Conservation (phyloP, 2,888 invertebrate species). For the Yponomeuta sedellus region DNA sequence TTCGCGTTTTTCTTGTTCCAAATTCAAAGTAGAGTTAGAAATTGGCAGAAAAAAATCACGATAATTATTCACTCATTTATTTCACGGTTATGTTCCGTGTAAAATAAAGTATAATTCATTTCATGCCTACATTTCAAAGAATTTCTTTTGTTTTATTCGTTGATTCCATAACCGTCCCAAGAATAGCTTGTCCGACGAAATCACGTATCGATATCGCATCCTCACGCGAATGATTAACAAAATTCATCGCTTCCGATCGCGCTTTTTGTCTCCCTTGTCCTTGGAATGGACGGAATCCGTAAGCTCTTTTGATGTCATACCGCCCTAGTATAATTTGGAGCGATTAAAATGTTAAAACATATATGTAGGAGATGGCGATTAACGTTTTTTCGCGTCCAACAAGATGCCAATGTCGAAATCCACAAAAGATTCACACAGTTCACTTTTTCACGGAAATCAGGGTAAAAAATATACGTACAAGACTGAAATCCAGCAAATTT, state of each 20-base stretch:
- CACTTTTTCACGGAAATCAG: background rate
- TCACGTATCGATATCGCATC: background rate
- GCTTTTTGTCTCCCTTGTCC: background rate
- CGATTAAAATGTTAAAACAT: background rate
- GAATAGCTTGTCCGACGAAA: background rate
- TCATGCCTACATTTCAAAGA: no score
- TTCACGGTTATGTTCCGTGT: no score
- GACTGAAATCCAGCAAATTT: no score
- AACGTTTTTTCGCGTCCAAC: background rate
- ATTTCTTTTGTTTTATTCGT: background rate
- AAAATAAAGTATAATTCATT: no score
- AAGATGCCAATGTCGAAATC: background rate
- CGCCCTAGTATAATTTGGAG: slow-evolving; percentile 1
- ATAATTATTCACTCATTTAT: no score
- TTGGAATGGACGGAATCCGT: background rate
- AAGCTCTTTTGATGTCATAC: background rate
- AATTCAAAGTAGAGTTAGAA: no score
- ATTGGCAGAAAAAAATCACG: no score
- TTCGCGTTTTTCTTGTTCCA: no score
- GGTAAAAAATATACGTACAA: background rate
- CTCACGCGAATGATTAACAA: background rate
- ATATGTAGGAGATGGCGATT: background rate
- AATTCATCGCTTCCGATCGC: background rate
- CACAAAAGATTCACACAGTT: background rate
- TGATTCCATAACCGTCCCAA: background rate